Evolutionary conservation across 2,888 invertebrate species (phyloP), one percentile per base, ranked within the genome.

Genomic region (Drosophila pegasa): DNA sequence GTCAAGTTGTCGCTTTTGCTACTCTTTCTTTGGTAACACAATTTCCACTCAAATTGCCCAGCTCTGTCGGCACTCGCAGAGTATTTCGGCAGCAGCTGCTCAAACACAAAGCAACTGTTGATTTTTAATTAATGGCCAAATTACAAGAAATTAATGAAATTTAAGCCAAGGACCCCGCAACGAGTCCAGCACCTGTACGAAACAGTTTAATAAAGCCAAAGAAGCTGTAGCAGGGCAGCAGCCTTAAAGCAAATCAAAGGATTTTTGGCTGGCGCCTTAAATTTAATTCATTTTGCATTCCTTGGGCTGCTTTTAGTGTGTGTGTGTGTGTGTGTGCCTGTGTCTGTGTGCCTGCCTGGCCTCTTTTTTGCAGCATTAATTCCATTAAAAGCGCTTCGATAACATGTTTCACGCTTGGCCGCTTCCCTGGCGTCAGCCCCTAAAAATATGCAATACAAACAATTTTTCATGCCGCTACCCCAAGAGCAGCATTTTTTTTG

Each of bases 391-490:
- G 76, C 77, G 77, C 70, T 77, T 68, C 75, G 80, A 82, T 80
- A 80, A 82, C 80, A 80, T 77, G 80, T 80, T 80, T 80, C 70
- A 82, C 83, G 80, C 80, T 80, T 83, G 70, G 78, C 54, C 68
- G 80, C 80, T 61, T 75, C 50, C 63, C 70, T 56, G 31, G 70
- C 76, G 66, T 71, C 76, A 67, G 74, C 79, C 67, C 80, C 83
- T 83, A 82, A 80, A 80, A 80, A 80, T 80, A 82, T 80, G 80
- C 80, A 80, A 77, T 80, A 83, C 80, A 77, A 80, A 80, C 83
- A 80, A 81, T 80, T 83, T 80, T 80, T 79, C 76, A 79, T 75
- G 73, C 69, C 66, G 66, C 67, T 71, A 41, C 67, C 51, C 71
- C 33, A 57, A 50, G 45, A 67, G 60, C 41, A 64, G 52, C n/a